These are phyloP conservation scores for Campodea augens DNA, from an alignment of 1,140 invertebrate species.

Conservation along the genomic window DNA sequence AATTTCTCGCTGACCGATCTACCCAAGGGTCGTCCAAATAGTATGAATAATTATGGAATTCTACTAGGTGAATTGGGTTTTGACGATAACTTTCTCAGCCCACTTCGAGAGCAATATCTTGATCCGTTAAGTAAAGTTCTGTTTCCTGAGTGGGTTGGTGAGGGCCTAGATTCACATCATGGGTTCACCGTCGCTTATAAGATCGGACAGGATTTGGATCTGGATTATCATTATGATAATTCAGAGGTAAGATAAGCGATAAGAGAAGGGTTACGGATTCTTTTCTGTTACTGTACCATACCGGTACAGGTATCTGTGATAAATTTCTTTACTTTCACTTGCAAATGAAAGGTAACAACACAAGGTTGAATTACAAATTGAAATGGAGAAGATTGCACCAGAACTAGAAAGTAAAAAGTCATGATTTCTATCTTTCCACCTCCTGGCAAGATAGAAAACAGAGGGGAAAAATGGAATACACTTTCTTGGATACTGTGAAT, in stretches of 20 bases:
- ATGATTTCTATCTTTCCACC: no score
- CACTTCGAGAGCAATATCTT: conserved; percentile 22
- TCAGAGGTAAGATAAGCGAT: conserved; percentile 20
- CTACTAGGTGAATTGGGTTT: conserved; percentile 27
- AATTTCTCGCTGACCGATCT: conserved; percentile 23
- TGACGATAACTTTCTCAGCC: conserved; percentile 22
- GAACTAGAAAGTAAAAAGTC: no score
- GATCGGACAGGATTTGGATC: conserved; percentile 21
- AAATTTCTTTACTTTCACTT: no score
- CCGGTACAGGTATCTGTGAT: not conserved
- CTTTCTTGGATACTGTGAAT: no score
- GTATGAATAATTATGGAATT: conserved; percentile 30
- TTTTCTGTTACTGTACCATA: not conserved
- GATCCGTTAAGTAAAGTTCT: conserved; percentile 20
- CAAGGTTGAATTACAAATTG: no score
- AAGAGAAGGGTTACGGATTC: not conserved
- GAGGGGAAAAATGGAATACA: no score
- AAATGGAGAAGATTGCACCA: no score
- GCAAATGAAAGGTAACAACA: no score
- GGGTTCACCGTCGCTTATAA: conserved; percentile 27
- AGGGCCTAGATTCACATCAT: conserved; percentile 26
- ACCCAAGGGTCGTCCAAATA: conserved; percentile 27
- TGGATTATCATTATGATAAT: conserved; percentile 28
- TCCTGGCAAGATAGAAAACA: no score
- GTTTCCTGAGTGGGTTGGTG: conserved; percentile 21